Evolutionary conservation across 2,888 invertebrate species (phyloP).

Genomic region (Cheilosia urbana): DNA sequence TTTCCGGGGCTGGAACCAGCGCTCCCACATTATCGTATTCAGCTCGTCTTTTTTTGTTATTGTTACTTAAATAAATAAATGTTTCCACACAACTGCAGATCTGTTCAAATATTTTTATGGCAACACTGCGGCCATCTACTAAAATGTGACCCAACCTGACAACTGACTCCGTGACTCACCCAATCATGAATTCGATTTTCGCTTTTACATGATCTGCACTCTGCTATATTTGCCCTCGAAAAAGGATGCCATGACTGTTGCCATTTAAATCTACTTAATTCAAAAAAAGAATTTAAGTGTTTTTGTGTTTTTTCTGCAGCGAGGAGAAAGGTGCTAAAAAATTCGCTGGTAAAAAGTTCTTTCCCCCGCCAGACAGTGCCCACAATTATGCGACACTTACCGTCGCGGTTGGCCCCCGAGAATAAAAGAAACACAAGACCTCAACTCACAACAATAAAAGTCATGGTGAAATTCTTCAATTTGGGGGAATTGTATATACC

Average conservation of each 20-base stretch:
- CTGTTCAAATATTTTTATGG: too few relatives aligned
- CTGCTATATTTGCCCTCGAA: background rate
- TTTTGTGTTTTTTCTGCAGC: background rate
- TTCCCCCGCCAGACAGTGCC: conserved; percentile 1
- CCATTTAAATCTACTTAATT: background rate
- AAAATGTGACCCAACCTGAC: too few relatives aligned
- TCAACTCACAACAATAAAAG: conserved; percentile 41
- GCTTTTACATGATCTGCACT: too few relatives aligned
- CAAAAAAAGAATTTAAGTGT: background rate
- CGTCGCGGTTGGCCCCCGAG: background rate
- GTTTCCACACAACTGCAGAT: too few relatives aligned
- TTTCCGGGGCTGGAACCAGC: too few relatives aligned
- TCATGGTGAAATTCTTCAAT: conserved; percentile 48
- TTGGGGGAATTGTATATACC: conserved; percentile 20
- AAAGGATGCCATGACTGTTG: background rate
- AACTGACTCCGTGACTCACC: background rate
- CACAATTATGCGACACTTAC: background rate
- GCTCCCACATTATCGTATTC: too few relatives aligned
- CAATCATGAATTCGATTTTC: too few relatives aligned
- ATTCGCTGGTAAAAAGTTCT: conserved; percentile 26
- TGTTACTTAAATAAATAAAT: too few relatives aligned
- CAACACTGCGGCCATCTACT: too few relatives aligned
- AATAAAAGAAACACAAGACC: conserved; percentile 7
- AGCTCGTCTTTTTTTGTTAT: too few relatives aligned
- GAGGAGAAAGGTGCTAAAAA: conserved; percentile 59